Percentiles rank a stretch among this genome's conserved stretches.
These are phyloP conservation scores for Protophormia terraenovae DNA, from an alignment of 2,888 invertebrate species.

Conservation along the genomic window DNA sequence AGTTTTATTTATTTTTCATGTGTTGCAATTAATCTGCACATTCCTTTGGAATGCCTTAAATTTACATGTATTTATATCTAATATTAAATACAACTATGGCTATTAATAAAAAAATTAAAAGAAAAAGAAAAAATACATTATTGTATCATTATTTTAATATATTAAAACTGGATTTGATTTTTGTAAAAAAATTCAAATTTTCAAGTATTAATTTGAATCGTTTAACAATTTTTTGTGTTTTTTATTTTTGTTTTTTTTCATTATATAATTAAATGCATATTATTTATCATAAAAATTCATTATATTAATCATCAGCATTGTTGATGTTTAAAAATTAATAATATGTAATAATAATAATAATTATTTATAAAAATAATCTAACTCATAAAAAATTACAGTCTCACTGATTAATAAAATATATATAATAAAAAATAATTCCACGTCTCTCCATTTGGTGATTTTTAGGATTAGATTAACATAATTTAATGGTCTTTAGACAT, in stretches of 20 bases:
- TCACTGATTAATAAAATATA: constrained; percentile 67
- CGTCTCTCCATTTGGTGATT: constrained; percentile 31
- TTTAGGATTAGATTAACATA: not conserved
- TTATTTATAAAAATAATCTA: constrained; percentile 56
- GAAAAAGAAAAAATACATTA: constrained; percentile 12
- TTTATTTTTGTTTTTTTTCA: no score
- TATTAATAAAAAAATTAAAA: constrained; percentile 54
- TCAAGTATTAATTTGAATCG: constrained; percentile 61
- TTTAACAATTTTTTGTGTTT: constrained; percentile 68
- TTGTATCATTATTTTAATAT: constrained; percentile 40
- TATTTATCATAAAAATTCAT: constrained; percentile 57
- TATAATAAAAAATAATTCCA: constrained; percentile 47
- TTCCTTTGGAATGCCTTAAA: constrained; percentile 67
- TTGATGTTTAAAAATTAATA: constrained; percentile 44
- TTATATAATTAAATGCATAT: constrained; percentile 66
- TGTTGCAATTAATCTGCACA: constrained; percentile 30
- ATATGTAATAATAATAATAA: constrained; percentile 19
- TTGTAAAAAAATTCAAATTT: constrained; percentile 62
- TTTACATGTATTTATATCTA: constrained; percentile 62
- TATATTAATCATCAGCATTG: constrained; percentile 44
- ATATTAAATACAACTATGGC: constrained; percentile 67
- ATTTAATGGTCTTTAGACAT: not conserved
- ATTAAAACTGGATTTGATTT: constrained; percentile 51
- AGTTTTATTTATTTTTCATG: constrained; percentile 23
- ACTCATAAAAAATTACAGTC: constrained; percentile 66